Evolutionary conservation across 1,140 invertebrate species (phyloP), one percentile per base, ranked within the genome.

Genomic region (Reticulitermes speratus): DNA sequence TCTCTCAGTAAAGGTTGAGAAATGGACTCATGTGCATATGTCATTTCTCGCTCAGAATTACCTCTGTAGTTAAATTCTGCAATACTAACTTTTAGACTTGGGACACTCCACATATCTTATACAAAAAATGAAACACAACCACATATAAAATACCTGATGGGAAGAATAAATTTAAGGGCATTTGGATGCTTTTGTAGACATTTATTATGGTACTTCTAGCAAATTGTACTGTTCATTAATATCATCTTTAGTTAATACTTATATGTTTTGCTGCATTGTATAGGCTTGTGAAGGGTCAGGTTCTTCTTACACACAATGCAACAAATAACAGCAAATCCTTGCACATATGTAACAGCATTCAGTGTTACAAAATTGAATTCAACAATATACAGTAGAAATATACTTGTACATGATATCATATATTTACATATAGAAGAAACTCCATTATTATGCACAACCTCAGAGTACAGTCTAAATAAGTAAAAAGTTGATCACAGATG

Each of bases 401-500:
- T 75, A 8, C 65, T 30, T 75, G n/a, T 75, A 75, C 25, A 75
- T 30, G n/a, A 75, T 25, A 75, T 65, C 59, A 65, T 30, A 75
- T 75, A 75, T 75, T 75, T 75, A 75, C 65, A 75, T 30, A 75
- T 75, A 75, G 65, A 75, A 75, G 65, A 75, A n/a, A 75, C 65
- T 25, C 65, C 65, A 75, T n/a, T 75, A 75, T 75, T 75, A 75
- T 75, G 65, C 65, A 75, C 65, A 75, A 75, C 65, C 65, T 75
- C 65, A 12, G 65, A 75, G 65, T 75, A 75, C 65, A 75, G 65
- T 75, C 65, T n/a, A 75, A 30, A 14, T 65, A 75, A 75, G 25
- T 75, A 75, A n/a, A 75, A 75, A 75, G 65, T 75, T 75, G 65
- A 75, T 75, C 65, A 75, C 65, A 75, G 65, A 75, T 75, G 65